Conservation (phyloP, 1,140 invertebrate species). For the Drosophila mauritiana region DNA sequence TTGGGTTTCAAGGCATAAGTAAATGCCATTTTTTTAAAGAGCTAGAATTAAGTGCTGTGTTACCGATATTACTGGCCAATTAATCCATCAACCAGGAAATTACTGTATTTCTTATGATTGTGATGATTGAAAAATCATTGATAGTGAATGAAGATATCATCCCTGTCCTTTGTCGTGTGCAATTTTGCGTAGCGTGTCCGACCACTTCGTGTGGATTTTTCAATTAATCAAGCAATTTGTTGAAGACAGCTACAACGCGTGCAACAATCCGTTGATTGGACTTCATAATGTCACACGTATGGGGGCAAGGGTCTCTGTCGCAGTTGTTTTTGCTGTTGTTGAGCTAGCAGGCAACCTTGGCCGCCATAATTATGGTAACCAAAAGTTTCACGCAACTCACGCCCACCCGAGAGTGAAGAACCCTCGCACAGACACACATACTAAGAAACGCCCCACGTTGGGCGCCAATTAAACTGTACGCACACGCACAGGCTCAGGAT, state of each 20-base stretch:
- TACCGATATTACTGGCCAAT: constrained; percentile 1
- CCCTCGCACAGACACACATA: constrained; percentile 31
- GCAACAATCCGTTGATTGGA: constrained; percentile 62
- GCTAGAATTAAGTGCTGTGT: neutral
- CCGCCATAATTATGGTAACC: constrained; percentile 82
- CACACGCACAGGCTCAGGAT: constrained; percentile 62
- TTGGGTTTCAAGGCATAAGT: no score
- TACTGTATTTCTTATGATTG: constrained; percentile 3
- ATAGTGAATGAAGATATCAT: constrained; percentile 16
- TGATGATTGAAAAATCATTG: constrained; percentile 41
- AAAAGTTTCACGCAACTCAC: constrained; percentile 77
- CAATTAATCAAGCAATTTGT: constrained; percentile 64
- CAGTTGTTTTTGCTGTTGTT: constrained; percentile 26
- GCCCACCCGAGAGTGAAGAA: constrained; percentile 43
- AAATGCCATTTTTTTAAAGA: neutral
- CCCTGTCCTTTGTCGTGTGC: constrained; percentile 10
- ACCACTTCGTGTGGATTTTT: constrained; percentile 44
- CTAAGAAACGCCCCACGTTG: constrained; percentile 15
- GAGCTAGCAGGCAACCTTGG: constrained; percentile 62
- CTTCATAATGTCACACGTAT: constrained; percentile 55
- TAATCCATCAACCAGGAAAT: constrained; percentile 3
- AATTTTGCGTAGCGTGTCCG: constrained; percentile 6
- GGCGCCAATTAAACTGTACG: constrained; percentile 77
- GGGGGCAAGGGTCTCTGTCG: constrained; percentile 44
- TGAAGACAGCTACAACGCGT: constrained; percentile 42